Base-by-base conservation (phyloP, 2,113 vertebrate genomes). In the Aramus guarauna region DNA sequence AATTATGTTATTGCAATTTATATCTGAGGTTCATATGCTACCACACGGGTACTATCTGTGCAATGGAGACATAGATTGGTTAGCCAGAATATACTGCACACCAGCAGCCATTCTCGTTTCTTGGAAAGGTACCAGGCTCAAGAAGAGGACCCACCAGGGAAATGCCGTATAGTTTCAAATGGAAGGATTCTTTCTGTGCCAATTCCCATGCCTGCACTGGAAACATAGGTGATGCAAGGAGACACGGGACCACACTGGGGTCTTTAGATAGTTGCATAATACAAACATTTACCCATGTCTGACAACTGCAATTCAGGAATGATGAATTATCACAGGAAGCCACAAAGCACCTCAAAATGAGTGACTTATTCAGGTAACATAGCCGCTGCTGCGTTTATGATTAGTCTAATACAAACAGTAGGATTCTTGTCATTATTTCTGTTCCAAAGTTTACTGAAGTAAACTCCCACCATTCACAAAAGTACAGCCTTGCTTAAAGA, bases 211-310 rank as follows among this genome's bases (percentile, higher is more conserved):
- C 21, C 23, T 66, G 12, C 1, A 2, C 12, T 63, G 30, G 62
- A 88, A n/a, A 22, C 15, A 30, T 1, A 43, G 21, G 22, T 23
- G 12, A 56, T 34, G 19, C 45, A 69, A 80, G 53, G 19, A 88
- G 24, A 53, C 43, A 34, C 0, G 1, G 45, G 24, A 5, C 7
- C 23, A 15, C 3, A 3, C 20, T 34, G 21, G 17, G 26, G 20
- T 62, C 47, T 73, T 93, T 9, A 69, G n/a, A 63, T 24, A 79
- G 2, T 12, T 32, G 8, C 18, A 11, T 23, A 73, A 80, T 43
- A 36, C 13, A 69, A 88, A 50, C 1, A 20, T 88, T 85, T 68
- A 86, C 8, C 30, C 7, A 41, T 64, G 30, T 11, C 30, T 16
- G 4, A 63, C 7, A 55, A 20, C 30, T 63, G 52, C 20, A 88